phyloP scores from a whole-genome alignment of 2,888 invertebrate species.

The Pristionchus japonicus region DNA sequence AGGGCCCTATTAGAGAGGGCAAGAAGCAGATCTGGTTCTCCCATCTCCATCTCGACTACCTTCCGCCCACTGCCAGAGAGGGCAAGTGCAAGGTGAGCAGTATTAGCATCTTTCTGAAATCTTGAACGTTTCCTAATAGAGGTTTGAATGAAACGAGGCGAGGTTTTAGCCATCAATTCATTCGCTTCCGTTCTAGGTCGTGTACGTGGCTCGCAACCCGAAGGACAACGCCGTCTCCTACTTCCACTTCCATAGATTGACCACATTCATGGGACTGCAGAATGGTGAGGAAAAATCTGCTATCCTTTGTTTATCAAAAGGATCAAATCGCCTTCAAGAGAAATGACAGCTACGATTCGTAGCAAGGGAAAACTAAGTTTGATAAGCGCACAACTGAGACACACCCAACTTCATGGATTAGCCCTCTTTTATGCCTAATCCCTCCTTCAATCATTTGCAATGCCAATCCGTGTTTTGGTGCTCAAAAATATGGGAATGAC shows the following conservation, averaged over 20 bases:
- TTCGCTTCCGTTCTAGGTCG: conserved; percentile 68
- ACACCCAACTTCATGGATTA: too few species aligned
- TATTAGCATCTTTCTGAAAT: neutral
- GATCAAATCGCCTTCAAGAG: too few species aligned
- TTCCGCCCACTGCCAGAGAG: conserved; percentile 47
- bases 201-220: conserved; percentile 77
- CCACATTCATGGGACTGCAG: conserved; percentile 74
- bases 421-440: too few species aligned
- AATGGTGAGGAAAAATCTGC: neutral
- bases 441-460: too few species aligned
- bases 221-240: conserved; percentile 77
- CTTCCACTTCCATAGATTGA: conserved; percentile 75
- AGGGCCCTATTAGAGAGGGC: neutral
- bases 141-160: too few species aligned
- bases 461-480: too few species aligned
- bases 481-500: too few species aligned
- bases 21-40: conserved; percentile 49
- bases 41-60: conserved; percentile 53
- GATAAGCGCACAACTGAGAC: too few species aligned
- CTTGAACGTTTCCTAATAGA: too few species aligned
- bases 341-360: too few species aligned
- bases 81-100: conserved; percentile 42
- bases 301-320: neutral
- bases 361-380: too few species aligned
- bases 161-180: too few species aligned